Percentiles rank a stretch among this genome's conserved stretches.
phyloP scores from a whole-genome alignment of 2,797 vertebrate genomes.

The Pseudotriccus pelzelni region DNA sequence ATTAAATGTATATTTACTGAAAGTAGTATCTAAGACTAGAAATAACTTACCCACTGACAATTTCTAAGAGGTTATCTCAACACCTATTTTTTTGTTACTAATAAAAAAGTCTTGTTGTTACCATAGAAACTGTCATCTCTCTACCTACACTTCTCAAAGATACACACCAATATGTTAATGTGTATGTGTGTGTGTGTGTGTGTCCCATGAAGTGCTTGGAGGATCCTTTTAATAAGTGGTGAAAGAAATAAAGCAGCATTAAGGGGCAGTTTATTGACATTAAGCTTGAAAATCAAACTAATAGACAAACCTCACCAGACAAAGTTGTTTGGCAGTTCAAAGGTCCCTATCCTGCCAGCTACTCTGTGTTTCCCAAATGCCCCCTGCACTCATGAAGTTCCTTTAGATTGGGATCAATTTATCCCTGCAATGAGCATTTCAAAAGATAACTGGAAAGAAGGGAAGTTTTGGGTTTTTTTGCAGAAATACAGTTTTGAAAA shows the following conservation, averaged over 20 bases:
- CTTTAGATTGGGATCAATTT: background rate
- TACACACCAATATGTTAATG: background rate
- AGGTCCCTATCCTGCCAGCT: background rate
- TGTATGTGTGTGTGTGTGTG: background rate
- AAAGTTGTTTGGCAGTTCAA: background rate
- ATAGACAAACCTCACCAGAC: background rate
- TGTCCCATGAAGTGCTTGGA: background rate
- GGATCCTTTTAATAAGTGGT: background rate
- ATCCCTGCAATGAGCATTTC: background rate
- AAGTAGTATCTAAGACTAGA: background rate
- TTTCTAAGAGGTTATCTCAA: slow-evolving; percentile 40
- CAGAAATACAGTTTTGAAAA: background rate
- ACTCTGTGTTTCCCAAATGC: background rate
- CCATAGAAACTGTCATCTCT: slow-evolving; percentile 62
- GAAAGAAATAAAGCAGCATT: background rate
- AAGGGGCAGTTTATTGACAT: background rate
- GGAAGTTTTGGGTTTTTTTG: background rate
- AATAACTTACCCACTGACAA: slow-evolving; percentile 5
- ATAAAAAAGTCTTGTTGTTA: slow-evolving; percentile 51
- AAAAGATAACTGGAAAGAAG: background rate
- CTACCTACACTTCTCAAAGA: slow-evolving; percentile 50
- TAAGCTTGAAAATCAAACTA: background rate
- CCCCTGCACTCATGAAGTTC: background rate
- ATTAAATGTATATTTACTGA: slow-evolving; percentile 11
- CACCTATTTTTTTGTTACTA: slow-evolving; percentile 48